A percentile compares a stretch with the other conserved stretches of the same genome.
These are phyloP conservation scores for Mimas tiliae DNA, from an alignment of 2,888 invertebrate species.

Conservation along the genomic window DNA sequence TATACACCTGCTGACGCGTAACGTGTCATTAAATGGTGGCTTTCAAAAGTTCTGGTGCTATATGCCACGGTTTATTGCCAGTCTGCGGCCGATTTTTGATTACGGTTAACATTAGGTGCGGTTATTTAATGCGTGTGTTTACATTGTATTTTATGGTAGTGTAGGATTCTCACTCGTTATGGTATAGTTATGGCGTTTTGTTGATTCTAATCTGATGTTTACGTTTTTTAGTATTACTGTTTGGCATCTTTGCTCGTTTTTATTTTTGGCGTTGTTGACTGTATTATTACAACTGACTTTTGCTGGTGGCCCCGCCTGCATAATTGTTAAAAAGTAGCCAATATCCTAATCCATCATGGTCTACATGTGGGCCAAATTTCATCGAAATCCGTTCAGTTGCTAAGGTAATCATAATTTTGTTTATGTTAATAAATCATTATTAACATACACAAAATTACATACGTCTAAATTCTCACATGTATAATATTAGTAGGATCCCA, in stretches of 20 bases:
- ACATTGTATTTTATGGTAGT: neutral
- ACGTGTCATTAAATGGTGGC: neutral
- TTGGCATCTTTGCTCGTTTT: neutral
- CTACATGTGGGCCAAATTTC: too few species aligned
- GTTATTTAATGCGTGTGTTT: slow-evolving; percentile 4
- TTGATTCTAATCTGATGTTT: neutral
- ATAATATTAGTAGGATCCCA: too few species aligned
- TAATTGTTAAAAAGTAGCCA: too few species aligned
- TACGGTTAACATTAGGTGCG: neutral
- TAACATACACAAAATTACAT: too few species aligned
- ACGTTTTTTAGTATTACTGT: neutral
- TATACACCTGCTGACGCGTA: too few species aligned
- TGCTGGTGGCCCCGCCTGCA: too few species aligned
- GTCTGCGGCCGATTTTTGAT: neutral
- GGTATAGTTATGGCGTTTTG: neutral
- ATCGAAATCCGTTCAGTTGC: too few species aligned
- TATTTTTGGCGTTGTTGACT: neutral
- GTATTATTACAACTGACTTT: too few species aligned
- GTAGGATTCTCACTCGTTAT: neutral
- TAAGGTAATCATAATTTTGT: too few species aligned
- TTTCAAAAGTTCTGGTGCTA: neutral
- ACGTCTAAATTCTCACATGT: too few species aligned
- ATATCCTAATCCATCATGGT: too few species aligned
- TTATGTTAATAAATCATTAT: too few species aligned
- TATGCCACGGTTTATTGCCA: neutral